These are phyloP conservation scores for Camelus bactrianus DNA, from an alignment of 2,113 vertebrate genomes.

Conservation along the genomic window DNA sequence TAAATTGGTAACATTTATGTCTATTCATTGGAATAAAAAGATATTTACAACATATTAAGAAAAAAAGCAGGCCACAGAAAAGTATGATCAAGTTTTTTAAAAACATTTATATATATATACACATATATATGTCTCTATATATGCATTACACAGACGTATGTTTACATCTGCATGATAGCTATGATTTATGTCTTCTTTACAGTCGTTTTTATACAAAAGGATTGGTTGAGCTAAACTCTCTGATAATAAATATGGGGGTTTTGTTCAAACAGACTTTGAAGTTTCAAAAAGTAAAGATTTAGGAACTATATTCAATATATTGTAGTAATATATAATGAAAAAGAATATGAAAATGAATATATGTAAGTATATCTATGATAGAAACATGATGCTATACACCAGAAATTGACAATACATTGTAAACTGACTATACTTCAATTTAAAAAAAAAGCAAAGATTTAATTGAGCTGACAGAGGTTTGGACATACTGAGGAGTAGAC, in stretches of 20 bases:
- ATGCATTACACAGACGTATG: background rate
- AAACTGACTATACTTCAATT: too few relatives aligned
- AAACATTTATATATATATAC: background rate
- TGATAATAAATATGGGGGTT: conserved; percentile 30
- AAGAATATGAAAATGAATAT: too few relatives aligned
- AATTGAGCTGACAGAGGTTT: background rate
- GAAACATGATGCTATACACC: too few relatives aligned
- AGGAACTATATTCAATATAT: too few relatives aligned
- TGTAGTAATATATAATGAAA: too few relatives aligned
- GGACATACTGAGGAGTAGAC: background rate
- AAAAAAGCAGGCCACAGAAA: background rate
- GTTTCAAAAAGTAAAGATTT: background rate
- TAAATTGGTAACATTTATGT: conserved; percentile 9
- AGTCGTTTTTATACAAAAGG: conserved; percentile 10
- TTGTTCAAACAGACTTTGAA: background rate
- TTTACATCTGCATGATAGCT: background rate
- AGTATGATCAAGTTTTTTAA: background rate
- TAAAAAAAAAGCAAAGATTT: background rate
- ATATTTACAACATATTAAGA: background rate
- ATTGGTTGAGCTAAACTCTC: conserved; percentile 29
- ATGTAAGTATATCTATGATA: too few relatives aligned
- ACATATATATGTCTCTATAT: background rate
- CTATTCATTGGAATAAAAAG: background rate
- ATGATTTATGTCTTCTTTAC: conserved; percentile 6
- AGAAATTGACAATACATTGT: too few relatives aligned